Conservation (phyloP, 2,797 vertebrate genomes). For the Coregonus ussuriensis region DNA sequence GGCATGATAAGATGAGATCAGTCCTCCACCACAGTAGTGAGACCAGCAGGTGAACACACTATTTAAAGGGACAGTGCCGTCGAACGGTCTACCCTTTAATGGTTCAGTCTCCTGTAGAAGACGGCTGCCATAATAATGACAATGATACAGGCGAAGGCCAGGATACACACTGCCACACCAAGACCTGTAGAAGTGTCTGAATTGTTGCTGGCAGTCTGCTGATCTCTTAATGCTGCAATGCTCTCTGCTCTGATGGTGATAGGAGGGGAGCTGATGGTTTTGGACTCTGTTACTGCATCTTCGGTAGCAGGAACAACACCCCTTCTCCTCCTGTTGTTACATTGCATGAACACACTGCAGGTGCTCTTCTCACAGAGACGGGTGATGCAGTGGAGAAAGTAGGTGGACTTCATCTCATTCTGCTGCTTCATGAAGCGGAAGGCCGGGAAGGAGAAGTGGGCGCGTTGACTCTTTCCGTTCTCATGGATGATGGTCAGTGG, state of each 20-base stretch:
- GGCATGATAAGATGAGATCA: slow-evolving; percentile 29
- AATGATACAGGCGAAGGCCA: slow-evolving; percentile 63
- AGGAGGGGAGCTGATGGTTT: slow-evolving; percentile 67
- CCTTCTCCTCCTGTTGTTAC: slow-evolving; percentile 59
- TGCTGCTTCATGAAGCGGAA: slow-evolving; percentile 81
- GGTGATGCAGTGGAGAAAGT: slow-evolving; percentile 77
- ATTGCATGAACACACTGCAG: slow-evolving; percentile 67
- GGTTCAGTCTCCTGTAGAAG: slow-evolving; percentile 69
- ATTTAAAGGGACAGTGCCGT: not conserved
- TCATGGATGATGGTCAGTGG: slow-evolving; percentile 61
- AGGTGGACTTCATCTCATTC: slow-evolving; percentile 70
- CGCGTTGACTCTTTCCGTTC: slow-evolving; percentile 73
- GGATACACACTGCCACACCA: slow-evolving; percentile 70
- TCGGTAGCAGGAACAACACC: slow-evolving; percentile 13
- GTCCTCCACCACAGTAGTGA: slow-evolving; percentile 45
- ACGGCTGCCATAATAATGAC: slow-evolving; percentile 56
- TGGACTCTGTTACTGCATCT: slow-evolving; percentile 41
- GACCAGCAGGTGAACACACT: slow-evolving; percentile 22
- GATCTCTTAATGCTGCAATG: slow-evolving; percentile 56
- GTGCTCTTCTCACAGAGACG: slow-evolving; percentile 71
- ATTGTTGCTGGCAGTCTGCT: not conserved
- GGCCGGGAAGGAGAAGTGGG: slow-evolving; percentile 73
- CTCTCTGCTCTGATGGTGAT: slow-evolving; percentile 66
- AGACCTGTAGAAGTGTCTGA: slow-evolving; percentile 56
- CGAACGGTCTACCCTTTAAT: slow-evolving; percentile 40